phyloP scores from a whole-genome alignment of 1,140 invertebrate genomes.

The Proales similis region DNA sequence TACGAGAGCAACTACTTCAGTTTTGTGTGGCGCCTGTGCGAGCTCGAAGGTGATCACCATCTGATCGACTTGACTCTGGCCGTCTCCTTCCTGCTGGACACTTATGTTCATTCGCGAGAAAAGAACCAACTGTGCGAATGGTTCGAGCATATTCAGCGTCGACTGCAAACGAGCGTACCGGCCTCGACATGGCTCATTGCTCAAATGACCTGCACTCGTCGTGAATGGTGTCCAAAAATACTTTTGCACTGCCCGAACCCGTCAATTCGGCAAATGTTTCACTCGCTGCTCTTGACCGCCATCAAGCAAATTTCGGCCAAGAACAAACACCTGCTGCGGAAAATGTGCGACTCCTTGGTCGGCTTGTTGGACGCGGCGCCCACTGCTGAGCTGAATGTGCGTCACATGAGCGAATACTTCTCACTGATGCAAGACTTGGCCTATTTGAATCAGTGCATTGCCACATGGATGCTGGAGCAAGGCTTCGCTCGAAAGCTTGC shows the following conservation, averaged over 20 bases:
- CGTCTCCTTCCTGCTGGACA: conserved; percentile 25
- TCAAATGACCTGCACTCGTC: not conserved
- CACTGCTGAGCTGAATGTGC: no score
- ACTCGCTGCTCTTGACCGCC: conserved; percentile 1
- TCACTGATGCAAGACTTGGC: no score
- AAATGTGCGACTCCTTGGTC: no score
- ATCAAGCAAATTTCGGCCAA: no score
- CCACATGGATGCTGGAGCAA: no score
- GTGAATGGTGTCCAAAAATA: not conserved
- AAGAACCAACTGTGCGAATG: conserved; percentile 4
- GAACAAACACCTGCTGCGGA: no score
- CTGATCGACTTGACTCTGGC: not conserved
- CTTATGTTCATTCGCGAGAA: conserved; percentile 20
- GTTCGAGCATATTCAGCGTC: conserved; percentile 1
- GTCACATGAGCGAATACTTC: no score
- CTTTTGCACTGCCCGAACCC: conserved; percentile 11
- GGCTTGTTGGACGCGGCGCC: no score
- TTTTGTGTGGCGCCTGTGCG: conserved; percentile 5
- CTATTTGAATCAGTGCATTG: no score
- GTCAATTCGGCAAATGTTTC: conserved; percentile 2
- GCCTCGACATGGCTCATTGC: not conserved
- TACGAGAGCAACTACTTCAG: conserved; percentile 12
- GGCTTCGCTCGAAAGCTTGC: no score
- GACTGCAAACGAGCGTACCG: not conserved
- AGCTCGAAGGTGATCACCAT: not conserved